Evolutionary conservation across 1,140 invertebrate species (phyloP).

Genomic region (Diabrotica virgifera): DNA sequence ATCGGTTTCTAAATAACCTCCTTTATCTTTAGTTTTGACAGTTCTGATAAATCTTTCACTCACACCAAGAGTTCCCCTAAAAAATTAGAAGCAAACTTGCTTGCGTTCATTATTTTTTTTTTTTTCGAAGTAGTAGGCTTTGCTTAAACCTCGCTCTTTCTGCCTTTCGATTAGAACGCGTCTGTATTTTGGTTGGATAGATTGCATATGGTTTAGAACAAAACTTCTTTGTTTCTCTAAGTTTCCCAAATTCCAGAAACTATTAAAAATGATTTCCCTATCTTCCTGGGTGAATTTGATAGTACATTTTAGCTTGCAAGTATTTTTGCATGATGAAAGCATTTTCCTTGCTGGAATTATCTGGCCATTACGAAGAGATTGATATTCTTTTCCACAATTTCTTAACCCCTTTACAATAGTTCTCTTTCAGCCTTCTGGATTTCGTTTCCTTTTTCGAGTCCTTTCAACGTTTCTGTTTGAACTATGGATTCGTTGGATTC

Average conservation of each 20-base stretch:
- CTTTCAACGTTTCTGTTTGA: no score
- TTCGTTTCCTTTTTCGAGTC: constrained; percentile 22
- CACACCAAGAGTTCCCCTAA: constrained; percentile 14
- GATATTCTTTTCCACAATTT: constrained; percentile 22
- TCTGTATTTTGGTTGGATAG: constrained; percentile 15
- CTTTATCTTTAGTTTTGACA: constrained; percentile 15
- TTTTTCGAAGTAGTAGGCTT: constrained; percentile 20
- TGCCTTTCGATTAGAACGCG: constrained; percentile 5
- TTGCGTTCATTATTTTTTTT: constrained; percentile 17
- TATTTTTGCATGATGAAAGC: background rate
- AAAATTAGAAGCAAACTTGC: constrained; percentile 22
- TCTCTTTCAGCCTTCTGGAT: constrained; percentile 17
- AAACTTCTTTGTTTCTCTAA: constrained; percentile 16
- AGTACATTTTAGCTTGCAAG: constrained; percentile 14
- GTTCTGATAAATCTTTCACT: constrained; percentile 15
- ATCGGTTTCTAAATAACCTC: no score
- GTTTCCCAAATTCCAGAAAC: constrained; percentile 19
- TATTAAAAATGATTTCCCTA: no score
- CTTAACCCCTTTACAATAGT: constrained; percentile 13
- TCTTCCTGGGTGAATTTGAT: constrained; percentile 11
- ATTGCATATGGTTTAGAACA: constrained; percentile 12
- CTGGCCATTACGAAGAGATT: constrained; percentile 2
- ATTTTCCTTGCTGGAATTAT: background rate
- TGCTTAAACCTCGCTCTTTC: constrained; percentile 9
- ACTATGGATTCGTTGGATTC: no score